A percentile compares a stretch with the other conserved stretches of the same genome.
Evolutionary conservation across 2,113 vertebrate species (phyloP).

Genomic region (Astatoreochromis straeleni): DNA sequence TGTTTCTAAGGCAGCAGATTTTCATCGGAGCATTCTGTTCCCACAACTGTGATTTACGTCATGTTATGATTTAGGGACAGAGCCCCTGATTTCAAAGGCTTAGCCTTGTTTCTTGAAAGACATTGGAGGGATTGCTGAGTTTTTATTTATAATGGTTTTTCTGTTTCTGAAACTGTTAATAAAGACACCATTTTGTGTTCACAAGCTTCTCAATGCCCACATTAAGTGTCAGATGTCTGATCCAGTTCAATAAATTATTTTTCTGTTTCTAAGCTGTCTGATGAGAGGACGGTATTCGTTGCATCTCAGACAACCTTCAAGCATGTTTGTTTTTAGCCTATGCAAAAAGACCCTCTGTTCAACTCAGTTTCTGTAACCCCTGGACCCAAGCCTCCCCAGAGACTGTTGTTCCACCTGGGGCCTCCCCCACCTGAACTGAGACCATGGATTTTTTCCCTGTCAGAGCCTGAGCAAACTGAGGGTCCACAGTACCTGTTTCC

Average conservation of each 20-base stretch:
- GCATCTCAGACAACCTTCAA: not conserved
- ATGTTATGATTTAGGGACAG: not conserved
- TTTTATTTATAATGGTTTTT: not conserved
- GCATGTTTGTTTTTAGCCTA: not conserved
- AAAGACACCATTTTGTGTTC: not conserved
- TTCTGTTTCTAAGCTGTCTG: not conserved
- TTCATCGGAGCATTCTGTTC: not conserved
- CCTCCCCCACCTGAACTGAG: not conserved
- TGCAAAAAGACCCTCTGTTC: not conserved
- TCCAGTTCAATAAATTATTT: not conserved
- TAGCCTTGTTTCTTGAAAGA: not conserved
- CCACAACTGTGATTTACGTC: not conserved
- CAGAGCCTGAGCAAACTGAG: not conserved
- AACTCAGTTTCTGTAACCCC: not conserved
- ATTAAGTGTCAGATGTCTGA: not conserved
- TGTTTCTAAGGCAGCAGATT: not conserved
- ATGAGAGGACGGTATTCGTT: not conserved
- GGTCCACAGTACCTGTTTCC: not conserved
- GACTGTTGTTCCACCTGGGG: not conserved
- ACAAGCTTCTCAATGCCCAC: not conserved
- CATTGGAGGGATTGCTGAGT: not conserved
- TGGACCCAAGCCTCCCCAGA: not conserved
- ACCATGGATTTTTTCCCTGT: not conserved
- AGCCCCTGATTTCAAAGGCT: not conserved
- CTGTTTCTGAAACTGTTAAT: not conserved